These are phyloP conservation scores for Agrilus planipennis DNA, from an alignment of 1,140 invertebrate genomes.

Conservation along the genomic window DNA sequence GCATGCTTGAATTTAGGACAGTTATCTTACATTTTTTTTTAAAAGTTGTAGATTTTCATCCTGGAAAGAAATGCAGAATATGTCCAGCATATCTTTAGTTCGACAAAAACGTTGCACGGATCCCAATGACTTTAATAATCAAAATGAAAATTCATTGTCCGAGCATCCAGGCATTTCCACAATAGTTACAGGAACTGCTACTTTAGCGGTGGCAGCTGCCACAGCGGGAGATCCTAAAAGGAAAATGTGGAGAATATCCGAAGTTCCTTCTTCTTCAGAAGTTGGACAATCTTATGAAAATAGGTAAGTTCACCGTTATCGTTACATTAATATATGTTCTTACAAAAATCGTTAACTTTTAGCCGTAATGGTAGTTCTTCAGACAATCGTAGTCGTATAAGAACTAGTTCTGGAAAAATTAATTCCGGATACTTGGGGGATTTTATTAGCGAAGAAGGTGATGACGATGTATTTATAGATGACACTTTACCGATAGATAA, in stretches of 20 bases:
- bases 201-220: conserved; percentile 27
- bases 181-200: conserved; percentile 7
- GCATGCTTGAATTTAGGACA: too few species aligned
- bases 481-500: conserved; percentile 3
- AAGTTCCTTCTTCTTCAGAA: conserved; percentile 26
- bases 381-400: conserved; percentile 9
- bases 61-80: too few species aligned
- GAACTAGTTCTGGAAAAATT: conserved; percentile 8
- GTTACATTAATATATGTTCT: not conserved
- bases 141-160: too few species aligned
- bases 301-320: not conserved
- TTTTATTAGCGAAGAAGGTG: conserved; percentile 10
- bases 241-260: conserved; percentile 35
- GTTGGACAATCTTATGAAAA: conserved; percentile 10
- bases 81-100: too few species aligned
- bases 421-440: not conserved
- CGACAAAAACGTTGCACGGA: too few species aligned
- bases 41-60: too few species aligned
- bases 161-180: conserved; percentile 1
- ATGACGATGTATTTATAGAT: conserved; percentile 20
- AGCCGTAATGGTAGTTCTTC: not conserved
- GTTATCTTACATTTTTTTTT: too few species aligned
- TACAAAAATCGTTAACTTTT: too few species aligned
- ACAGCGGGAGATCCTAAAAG: conserved; percentile 29
- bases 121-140: too few species aligned